These are phyloP conservation scores for Baronia brevicornis DNA, from an alignment of 2,888 invertebrate genomes.

Conservation along the genomic window DNA sequence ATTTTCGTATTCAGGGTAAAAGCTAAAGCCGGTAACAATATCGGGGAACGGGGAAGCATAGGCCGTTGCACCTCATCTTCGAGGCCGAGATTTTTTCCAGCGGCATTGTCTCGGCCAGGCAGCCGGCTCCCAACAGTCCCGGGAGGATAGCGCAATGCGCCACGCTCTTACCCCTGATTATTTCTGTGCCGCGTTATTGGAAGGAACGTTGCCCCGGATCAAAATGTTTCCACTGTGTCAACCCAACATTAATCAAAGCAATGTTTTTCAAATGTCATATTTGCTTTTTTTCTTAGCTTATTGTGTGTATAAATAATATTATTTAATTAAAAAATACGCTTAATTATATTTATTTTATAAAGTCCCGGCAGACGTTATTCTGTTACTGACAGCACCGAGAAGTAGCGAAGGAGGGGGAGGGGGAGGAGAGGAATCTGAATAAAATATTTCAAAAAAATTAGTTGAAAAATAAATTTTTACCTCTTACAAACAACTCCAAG, in stretches of 20 bases:
- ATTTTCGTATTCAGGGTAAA: constrained; percentile 15
- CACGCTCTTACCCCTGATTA: constrained; percentile 39
- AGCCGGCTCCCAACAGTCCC: constrained; percentile 29
- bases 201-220: constrained; percentile 26
- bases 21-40: constrained; percentile 22
- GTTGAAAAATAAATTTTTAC: not conserved
- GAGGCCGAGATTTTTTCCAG: constrained; percentile 30
- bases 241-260: constrained; percentile 4
- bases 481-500: no score
- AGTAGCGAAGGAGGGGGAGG: no score
- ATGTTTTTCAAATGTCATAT: no score
- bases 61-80: constrained; percentile 25
- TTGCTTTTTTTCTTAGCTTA: no score
- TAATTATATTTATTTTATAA: no score
- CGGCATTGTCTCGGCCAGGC: constrained; percentile 33
- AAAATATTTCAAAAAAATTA: not conserved
- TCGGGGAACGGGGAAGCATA: constrained; percentile 22
- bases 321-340: no score
- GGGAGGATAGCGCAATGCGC: constrained; percentile 23
- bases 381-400: no score
- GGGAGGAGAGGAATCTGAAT: no score
- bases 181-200: constrained; percentile 36
- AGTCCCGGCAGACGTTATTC: no score
- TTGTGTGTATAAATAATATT: no score
- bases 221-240: constrained; percentile 11